A percentile compares a stretch with the other conserved stretches of the same genome.
phyloP scores from a whole-genome alignment of 2,888 invertebrate genomes.

The Achlya flavicornis region DNA sequence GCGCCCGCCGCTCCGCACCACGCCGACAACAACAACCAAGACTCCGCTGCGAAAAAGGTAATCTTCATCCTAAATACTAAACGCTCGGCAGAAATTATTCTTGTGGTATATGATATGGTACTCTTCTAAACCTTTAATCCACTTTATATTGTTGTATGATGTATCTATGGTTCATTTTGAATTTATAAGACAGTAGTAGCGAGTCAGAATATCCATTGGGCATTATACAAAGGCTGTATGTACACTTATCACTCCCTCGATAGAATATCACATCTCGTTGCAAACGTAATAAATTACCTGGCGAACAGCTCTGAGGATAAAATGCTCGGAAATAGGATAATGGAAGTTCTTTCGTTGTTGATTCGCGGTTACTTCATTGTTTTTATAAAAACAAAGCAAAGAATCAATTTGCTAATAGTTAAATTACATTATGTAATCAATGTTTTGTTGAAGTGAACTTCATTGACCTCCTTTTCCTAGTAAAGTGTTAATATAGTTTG shows the following conservation, averaged over 20 bases:
- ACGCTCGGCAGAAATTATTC: too few species aligned
- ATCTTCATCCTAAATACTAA: too few species aligned
- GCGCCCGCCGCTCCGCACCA: slow-evolving; percentile 95
- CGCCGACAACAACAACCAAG: slow-evolving; percentile 96
- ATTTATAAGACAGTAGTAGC: neutral
- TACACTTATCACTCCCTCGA: slow-evolving; percentile 22
- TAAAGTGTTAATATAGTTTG: neutral
- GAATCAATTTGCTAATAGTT: slow-evolving; percentile 27
- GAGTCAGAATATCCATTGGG: slow-evolving; percentile 7
- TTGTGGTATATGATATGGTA: too few species aligned
- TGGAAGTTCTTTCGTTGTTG: slow-evolving; percentile 51
- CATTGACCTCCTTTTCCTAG: neutral
- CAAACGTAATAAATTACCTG: slow-evolving; percentile 56
- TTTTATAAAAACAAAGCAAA: slow-evolving; percentile 51
- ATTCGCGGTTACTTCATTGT: slow-evolving; percentile 29
- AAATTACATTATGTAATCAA: slow-evolving; percentile 9
- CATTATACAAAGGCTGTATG: slow-evolving; percentile 9
- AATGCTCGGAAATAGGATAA: slow-evolving; percentile 59
- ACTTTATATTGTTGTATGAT: neutral
- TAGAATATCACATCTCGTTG: slow-evolving; percentile 48
- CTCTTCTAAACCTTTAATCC: neutral
- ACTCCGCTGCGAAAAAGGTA: slow-evolving; percentile 97
- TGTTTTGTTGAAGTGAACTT: neutral
- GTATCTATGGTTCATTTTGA: neutral
- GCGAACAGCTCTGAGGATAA: slow-evolving; percentile 45